Evolutionary conservation across 2,888 invertebrate species (phyloP).

Genomic region (Quadriops clusia): DNA sequence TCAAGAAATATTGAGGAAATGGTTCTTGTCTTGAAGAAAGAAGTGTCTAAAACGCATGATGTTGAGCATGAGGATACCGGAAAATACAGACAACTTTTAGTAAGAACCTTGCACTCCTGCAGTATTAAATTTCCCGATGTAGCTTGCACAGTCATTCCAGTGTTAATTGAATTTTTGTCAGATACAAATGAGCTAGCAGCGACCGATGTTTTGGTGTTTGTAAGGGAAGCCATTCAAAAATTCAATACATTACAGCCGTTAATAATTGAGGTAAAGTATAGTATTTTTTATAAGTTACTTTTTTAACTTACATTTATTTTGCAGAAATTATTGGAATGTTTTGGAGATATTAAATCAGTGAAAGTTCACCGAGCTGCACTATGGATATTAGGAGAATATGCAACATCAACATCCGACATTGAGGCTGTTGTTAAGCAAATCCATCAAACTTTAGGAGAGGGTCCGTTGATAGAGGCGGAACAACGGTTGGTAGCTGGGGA

Average conservation of each 20-base stretch:
- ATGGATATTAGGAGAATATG: constrained; percentile 97
- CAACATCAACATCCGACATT: constrained; percentile 65
- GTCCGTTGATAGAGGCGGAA: constrained; percentile 51
- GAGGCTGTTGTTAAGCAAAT: constrained; percentile 68
- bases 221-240: constrained; percentile 91
- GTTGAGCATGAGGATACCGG: constrained; percentile 90
- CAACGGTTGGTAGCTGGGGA: constrained; percentile 65
- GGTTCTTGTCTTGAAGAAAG: constrained; percentile 84
- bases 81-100: constrained; percentile 88
- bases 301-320: constrained; percentile 11
- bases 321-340: constrained; percentile 63
- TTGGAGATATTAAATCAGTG: constrained; percentile 78
- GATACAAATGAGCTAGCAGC: constrained; percentile 86
- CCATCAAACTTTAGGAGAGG: constrained; percentile 60
- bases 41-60: constrained; percentile 80
- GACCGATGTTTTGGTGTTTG: constrained; percentile 85
- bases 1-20: constrained; percentile 91
- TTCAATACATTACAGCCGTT: constrained; percentile 70
- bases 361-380: constrained; percentile 87
- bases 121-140: constrained; percentile 95
- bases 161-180: constrained; percentile 84
- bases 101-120: constrained; percentile 87
- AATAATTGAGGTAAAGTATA: constrained; percentile 72
- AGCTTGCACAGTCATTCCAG: constrained; percentile 85
- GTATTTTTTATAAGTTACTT: constrained; percentile 9